Percentiles rank a stretch among this genome's conserved stretches.
Conservation (phyloP, 1,140 invertebrate genomes). For the Leptopilina boulardi region DNA sequence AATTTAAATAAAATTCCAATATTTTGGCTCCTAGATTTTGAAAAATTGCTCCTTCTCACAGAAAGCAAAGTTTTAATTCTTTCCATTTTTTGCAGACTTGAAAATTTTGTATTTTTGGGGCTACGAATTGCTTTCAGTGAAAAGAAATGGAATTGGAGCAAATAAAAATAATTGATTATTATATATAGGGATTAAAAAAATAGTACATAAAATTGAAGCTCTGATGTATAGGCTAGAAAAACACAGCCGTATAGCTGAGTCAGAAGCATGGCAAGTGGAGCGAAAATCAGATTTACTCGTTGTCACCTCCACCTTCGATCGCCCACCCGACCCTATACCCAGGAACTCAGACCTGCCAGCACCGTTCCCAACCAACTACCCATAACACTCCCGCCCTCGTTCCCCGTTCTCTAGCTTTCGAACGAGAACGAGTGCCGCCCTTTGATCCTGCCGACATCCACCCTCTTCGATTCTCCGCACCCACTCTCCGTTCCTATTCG, state of each 20-base stretch:
- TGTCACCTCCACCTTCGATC: conserved; percentile 71
- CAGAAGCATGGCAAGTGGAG: conserved; percentile 69
- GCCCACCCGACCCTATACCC: conserved; percentile 48
- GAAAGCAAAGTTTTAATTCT: too few relatives aligned
- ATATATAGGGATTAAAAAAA: conserved; percentile 65
- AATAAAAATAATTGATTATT: too few relatives aligned
- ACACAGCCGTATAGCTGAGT: conserved; percentile 57
- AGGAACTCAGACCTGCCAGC: conserved; percentile 7
- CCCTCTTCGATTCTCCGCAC: conserved; percentile 64
- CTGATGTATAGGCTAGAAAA: conserved; percentile 39
- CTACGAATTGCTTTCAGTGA: too few relatives aligned
- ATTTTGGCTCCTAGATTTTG: too few relatives aligned
- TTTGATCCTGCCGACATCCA: conserved; percentile 75
- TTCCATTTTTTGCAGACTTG: too few relatives aligned
- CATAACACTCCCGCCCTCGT: conserved; percentile 58
- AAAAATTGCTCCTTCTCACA: too few relatives aligned
- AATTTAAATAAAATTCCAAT: too few relatives aligned
- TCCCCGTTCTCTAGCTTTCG: conserved; percentile 49
- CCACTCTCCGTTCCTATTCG: conserved; percentile 45
- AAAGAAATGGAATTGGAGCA: too few relatives aligned
- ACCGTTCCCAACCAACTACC: conserved; percentile 46
- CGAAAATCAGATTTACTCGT: conserved; percentile 76
- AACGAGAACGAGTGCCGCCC: conserved; percentile 70
- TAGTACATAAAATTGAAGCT: conserved; percentile 66
- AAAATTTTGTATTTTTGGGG: too few relatives aligned